Conservation (phyloP, 2,888 invertebrate species). For the Polymixis lichenea region DNA sequence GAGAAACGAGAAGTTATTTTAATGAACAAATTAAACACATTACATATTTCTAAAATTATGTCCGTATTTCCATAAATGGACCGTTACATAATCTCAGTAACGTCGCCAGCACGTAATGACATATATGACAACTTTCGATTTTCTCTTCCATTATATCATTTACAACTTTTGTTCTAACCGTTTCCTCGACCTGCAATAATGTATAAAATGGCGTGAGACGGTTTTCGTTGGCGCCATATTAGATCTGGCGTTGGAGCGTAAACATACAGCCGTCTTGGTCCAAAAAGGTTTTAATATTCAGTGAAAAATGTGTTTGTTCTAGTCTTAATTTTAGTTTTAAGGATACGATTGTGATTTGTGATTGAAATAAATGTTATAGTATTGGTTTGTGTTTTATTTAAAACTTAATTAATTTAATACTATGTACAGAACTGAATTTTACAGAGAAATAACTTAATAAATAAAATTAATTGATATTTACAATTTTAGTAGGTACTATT, state of each 20-base stretch:
- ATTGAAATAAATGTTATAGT: conserved; percentile 56
- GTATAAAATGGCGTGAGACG: conserved; percentile 67
- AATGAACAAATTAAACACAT: conserved; percentile 20
- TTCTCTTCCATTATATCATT: conserved; percentile 68
- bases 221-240: conserved; percentile 70
- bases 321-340: conserved; percentile 3
- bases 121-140: conserved; percentile 71
- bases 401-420: conserved; percentile 28
- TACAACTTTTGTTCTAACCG: conserved; percentile 60
- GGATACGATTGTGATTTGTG: not conserved
- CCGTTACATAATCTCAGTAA: conserved; percentile 44
- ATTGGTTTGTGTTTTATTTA: conserved; percentile 61
- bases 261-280: conserved; percentile 41
- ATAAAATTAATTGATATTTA: conserved; percentile 54
- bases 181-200: conserved; percentile 61
- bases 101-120: conserved; percentile 54
- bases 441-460: conserved; percentile 56
- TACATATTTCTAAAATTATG: conserved; percentile 39
- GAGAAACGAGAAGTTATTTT: conserved; percentile 38
- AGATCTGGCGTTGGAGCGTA: conserved; percentile 54
- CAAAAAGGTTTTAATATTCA: conserved; percentile 13
- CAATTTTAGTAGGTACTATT: conserved; percentile 31
- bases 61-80: conserved; percentile 15
- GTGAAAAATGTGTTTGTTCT: not conserved
- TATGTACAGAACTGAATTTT: conserved; percentile 47